A percentile compares a stretch with the other conserved stretches of the same genome.
Conservation (phyloP, 92 coral and sea anemone genomes). For the Siderastrea radians region DNA sequence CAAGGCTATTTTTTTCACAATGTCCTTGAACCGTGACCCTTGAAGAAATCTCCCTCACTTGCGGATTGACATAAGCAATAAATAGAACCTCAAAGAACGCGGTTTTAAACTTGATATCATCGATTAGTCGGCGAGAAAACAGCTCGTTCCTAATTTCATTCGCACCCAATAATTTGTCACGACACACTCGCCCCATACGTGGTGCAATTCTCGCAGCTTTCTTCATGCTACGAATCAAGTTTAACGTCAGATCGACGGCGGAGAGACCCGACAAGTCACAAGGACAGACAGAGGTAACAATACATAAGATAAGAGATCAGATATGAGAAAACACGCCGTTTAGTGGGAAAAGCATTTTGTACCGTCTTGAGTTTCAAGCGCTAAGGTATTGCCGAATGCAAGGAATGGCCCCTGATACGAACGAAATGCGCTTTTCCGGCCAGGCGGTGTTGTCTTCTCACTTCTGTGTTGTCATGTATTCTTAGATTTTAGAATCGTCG, state of each 20-base stretch:
- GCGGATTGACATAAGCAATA: constrained; percentile 48
- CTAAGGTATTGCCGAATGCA: neutral
- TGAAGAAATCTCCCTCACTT: constrained; percentile 2
- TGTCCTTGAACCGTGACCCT: constrained; percentile 39
- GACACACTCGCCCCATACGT: constrained; percentile 14
- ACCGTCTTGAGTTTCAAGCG: constrained; percentile 23
- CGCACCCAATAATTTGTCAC: constrained; percentile 29
- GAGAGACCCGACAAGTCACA: constrained; percentile 35
- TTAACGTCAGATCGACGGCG: constrained; percentile 54
- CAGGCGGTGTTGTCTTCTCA: neutral
- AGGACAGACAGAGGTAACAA: constrained; percentile 36
- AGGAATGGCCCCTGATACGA: neutral
- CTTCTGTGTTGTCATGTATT: neutral
- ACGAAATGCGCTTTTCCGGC: neutral
- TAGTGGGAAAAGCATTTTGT: constrained; percentile 14
- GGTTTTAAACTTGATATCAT: constrained; percentile 38
- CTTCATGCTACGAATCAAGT: constrained; percentile 55
- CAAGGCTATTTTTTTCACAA: neutral
- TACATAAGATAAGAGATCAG: constrained; percentile 34
- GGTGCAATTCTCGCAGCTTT: neutral
- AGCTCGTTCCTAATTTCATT: constrained; percentile 23
- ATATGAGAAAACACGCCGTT: constrained; percentile 22
- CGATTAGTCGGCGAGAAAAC: constrained; percentile 37
- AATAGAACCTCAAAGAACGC: constrained; percentile 40
- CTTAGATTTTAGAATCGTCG: neutral